Evolutionary conservation across 2,888 invertebrate species (phyloP).

Genomic region (Caenorhabditis sp.): DNA sequence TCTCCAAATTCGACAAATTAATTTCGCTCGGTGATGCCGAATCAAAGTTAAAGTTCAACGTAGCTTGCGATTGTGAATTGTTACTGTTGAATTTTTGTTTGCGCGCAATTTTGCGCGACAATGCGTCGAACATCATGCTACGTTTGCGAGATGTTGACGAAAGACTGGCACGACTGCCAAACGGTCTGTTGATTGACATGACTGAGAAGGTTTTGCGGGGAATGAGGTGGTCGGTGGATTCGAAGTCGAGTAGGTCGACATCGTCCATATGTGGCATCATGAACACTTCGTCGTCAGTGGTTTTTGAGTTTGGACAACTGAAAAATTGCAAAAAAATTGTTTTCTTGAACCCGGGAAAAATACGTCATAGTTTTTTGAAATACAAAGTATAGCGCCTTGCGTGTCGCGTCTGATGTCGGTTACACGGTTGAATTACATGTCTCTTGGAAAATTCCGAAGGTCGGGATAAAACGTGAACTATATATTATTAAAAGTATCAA

Average conservation of each 20-base stretch:
- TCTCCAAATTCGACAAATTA: slow-evolving; percentile 35
- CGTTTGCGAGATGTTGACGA: slow-evolving; percentile 15
- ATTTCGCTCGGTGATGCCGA: slow-evolving; percentile 36
- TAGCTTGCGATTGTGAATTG: slow-evolving; percentile 14
- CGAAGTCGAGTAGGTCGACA: slow-evolving; percentile 36
- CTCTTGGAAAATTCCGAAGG: no score
- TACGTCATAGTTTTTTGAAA: no score
- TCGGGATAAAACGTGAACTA: no score
- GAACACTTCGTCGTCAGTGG: slow-evolving; percentile 33
- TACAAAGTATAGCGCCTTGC: no score
- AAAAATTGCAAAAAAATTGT: neutral
- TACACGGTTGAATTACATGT: no score
- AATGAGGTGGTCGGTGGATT: slow-evolving; percentile 32
- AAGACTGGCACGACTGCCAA: slow-evolving; percentile 39
- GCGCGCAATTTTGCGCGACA: slow-evolving; percentile 20
- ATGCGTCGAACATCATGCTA: slow-evolving; percentile 38
- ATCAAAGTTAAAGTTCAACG: slow-evolving; percentile 35
- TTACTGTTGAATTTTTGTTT: slow-evolving; percentile 11
- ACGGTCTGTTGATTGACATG: slow-evolving; percentile 30
- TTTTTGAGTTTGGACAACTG: slow-evolving; percentile 19
- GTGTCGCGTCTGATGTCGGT: no score
- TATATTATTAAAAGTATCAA: no score
- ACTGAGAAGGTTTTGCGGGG: slow-evolving; percentile 41
- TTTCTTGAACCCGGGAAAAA: no score
- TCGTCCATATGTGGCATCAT: slow-evolving; percentile 50